Conservation (phyloP, 2,113 vertebrate genomes). For the Oplegnathus fasciatus region DNA sequence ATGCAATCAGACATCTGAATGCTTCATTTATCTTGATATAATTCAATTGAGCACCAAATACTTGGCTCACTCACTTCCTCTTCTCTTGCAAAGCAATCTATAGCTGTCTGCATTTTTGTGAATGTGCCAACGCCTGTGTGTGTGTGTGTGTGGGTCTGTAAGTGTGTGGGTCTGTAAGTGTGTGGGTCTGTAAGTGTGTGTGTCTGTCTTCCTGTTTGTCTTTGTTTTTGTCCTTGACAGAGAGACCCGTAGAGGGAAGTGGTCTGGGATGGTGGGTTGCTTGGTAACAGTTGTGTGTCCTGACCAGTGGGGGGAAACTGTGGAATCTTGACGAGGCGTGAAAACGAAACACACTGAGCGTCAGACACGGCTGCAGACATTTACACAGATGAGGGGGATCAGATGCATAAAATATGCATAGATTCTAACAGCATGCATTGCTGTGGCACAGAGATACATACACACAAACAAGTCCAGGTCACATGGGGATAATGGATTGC, state of each 20-base stretch:
- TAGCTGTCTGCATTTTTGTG: slow-evolving; percentile 22
- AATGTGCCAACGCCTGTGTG: not conserved
- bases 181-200: too few relatives aligned
- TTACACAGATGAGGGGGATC: slow-evolving; percentile 33
- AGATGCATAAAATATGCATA: slow-evolving; percentile 72
- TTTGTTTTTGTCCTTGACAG: slow-evolving; percentile 39
- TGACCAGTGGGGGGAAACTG: slow-evolving; percentile 45
- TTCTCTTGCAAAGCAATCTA: slow-evolving; percentile 35
- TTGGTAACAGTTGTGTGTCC: slow-evolving; percentile 63
- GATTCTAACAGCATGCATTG: slow-evolving; percentile 56
- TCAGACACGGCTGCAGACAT: slow-evolving; percentile 29
- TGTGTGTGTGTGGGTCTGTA: not conserved
- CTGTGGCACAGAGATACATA: slow-evolving; percentile 17
- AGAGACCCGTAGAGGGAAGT: slow-evolving; percentile 11
- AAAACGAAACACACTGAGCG: slow-evolving; percentile 48
- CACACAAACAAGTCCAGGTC: slow-evolving; percentile 13
- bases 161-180: not conserved
- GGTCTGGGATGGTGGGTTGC: slow-evolving; percentile 61
- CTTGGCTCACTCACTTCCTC: slow-evolving; percentile 44
- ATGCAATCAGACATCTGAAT: slow-evolving; percentile 52
- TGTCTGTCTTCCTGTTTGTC: slow-evolving; percentile 36
- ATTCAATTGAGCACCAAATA: slow-evolving; percentile 38
- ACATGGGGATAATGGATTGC: slow-evolving; percentile 19
- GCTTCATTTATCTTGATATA: slow-evolving; percentile 40
- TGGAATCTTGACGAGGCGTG: slow-evolving; percentile 49